Evolutionary conservation across 2,113 vertebrate genomes (phyloP).

Genomic region (Rynchops niger): DNA sequence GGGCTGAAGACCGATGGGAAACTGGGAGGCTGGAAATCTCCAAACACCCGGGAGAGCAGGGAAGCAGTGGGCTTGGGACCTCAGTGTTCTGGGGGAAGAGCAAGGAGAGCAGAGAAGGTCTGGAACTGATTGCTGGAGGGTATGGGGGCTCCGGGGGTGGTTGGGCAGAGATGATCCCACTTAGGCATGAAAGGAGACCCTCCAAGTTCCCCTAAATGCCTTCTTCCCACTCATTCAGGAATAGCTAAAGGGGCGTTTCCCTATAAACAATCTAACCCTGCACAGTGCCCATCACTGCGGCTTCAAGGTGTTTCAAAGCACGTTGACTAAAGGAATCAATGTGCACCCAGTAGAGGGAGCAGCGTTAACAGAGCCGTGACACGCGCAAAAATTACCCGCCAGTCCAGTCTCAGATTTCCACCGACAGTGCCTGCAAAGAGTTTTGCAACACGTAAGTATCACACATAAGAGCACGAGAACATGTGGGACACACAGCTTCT

Average conservation of each 20-base stretch:
- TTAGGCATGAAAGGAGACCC: not conserved
- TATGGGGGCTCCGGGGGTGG: not conserved
- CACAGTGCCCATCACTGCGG: rapidly evolving
- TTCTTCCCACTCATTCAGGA: not conserved
- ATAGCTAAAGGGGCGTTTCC: not conserved
- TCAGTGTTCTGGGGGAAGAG: rapidly evolving
- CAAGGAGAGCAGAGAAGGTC: not conserved
- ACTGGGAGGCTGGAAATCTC: not conserved
- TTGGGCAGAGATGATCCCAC: not conserved
- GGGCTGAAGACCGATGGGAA: not conserved
- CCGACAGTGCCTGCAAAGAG: not conserved
- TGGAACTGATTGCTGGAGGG: not conserved
- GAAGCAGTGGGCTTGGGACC: not conserved
- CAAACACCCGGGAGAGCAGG: not conserved
- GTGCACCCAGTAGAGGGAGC: not conserved
- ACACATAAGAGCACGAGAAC: not conserved
- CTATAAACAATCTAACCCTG: not conserved
- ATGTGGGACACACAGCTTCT: rapidly evolving
- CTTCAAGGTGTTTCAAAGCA: not conserved
- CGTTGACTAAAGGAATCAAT: rapidly evolving
- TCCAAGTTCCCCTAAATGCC: not conserved
- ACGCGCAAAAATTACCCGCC: rapidly evolving
- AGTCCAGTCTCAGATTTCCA: rapidly evolving
- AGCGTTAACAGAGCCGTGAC: rapidly evolving
- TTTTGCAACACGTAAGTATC: rapidly evolving